Base-by-base conservation (phyloP, 2,113 vertebrate species). In the Lutjanus erythropterus region DNA sequence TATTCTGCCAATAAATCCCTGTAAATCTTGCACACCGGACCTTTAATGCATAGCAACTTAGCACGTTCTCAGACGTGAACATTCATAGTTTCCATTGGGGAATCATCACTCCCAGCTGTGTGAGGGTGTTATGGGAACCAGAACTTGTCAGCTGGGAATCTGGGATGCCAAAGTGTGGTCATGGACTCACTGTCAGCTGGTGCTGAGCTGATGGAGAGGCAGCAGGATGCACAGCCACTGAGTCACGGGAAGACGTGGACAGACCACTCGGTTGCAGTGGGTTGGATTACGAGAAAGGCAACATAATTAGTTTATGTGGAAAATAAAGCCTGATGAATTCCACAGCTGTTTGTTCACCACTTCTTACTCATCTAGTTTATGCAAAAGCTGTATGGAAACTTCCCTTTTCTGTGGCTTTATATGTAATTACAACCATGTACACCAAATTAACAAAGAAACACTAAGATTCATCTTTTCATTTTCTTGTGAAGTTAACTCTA, bases 131-230 rank as follows among this genome's bases (percentile, higher is more conserved):
- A 58, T 89, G 88, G 90, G 84, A 91, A 92, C 47, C 25, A 72
- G 31, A 59, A 58, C 19, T 61, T 58, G 81, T 92, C 90, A 92
- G 92, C 90, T 91, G 91, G 88, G 88, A 83, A 66, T 73, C 72
- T 78, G 70, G 49, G 86, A 88, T 78, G 89, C 75, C 80, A 84
- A 37, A 73, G 59, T 60, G 81, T 75, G 74, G 71, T 85, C 35
- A 49, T 58, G 62, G 81, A 76, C 16, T 70, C 65, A 37, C 68
- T 16, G 61, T 89, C 85, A 87, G 90, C 89, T 90, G 88, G 84
- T 85, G 85, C 75, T 21, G 27, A 71, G 84, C 77, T 84, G 75
- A 84, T 33, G 73, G 87, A 85, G 81, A 58, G 64, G 58, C 77
- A 23, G 52, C 75, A 75, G 56, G 74, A 87, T 73, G 67, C 49